Conservation (phyloP, 2,113 vertebrate species). For the Saccopteryx bilineata region DNA sequence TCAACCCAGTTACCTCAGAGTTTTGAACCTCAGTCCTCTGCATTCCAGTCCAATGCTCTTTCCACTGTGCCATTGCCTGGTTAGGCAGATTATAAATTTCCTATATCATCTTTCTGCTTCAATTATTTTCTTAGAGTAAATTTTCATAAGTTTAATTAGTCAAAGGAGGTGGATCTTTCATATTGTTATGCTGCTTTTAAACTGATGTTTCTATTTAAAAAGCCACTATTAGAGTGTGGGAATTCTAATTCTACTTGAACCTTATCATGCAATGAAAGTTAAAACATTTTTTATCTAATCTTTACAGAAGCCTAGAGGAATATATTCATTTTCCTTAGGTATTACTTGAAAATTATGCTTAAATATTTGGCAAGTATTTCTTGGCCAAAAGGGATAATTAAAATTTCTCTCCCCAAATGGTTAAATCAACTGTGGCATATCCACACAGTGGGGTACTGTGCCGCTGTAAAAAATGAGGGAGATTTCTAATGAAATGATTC, state of each 20-base stretch:
- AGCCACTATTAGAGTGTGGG: not conserved
- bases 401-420: not conserved
- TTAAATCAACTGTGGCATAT: not conserved
- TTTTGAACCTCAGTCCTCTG: too few relatives aligned
- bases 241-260: constrained; percentile 34
- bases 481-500: constrained; percentile 15
- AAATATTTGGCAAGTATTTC: not conserved
- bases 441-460: not conserved
- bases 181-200: constrained; percentile 17
- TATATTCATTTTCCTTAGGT: not conserved
- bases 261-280: constrained; percentile 26
- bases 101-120: constrained; percentile 26
- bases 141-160: constrained; percentile 51
- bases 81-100: too few relatives aligned
- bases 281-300: constrained; percentile 39
- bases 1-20: too few relatives aligned
- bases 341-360: constrained; percentile 27
- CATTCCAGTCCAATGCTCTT: too few relatives aligned
- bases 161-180: not conserved
- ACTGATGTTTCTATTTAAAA: constrained; percentile 36
- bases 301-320: constrained; percentile 8
- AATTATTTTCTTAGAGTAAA: constrained; percentile 44
- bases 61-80: too few relatives aligned
- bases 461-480: not conserved
- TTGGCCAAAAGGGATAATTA: not conserved